Percentiles rank a stretch among this genome's conserved stretches.
Evolutionary conservation across 2,797 vertebrate species (phyloP).

Genomic region (Amphiprion clarkii): DNA sequence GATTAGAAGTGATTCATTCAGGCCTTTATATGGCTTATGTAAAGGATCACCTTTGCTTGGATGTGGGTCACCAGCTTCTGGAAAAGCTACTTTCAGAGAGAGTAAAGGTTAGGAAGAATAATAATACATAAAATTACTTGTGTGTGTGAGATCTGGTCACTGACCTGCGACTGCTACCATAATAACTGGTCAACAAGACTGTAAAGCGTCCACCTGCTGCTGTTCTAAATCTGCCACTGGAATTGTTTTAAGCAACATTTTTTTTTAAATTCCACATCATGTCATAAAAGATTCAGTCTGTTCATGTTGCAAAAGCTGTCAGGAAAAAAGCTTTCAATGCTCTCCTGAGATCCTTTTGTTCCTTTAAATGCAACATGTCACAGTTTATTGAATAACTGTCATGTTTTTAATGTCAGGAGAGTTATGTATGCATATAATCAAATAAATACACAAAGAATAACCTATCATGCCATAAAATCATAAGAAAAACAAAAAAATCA

Average conservation of each 20-base stretch:
- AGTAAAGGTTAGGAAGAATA: slow-evolving; percentile 3
- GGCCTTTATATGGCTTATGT: slow-evolving; percentile 55
- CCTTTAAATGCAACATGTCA: not conserved
- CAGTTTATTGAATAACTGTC: not conserved
- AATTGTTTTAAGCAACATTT: not conserved
- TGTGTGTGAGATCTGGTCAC: not conserved
- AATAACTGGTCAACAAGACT: not conserved
- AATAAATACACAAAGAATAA: not conserved
- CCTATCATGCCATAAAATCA: no score
- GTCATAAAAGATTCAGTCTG: not conserved
- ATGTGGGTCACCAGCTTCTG: slow-evolving; percentile 50
- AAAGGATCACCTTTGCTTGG: slow-evolving; percentile 45
- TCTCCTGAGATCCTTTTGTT: not conserved
- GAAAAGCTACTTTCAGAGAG: not conserved
- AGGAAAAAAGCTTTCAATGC: not conserved
- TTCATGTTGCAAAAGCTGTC: not conserved
- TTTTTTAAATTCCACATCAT: not conserved
- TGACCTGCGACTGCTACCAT: not conserved
- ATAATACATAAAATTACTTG: not conserved
- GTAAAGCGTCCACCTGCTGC: slow-evolving; percentile 14
- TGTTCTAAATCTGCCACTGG: not conserved
- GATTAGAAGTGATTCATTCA: slow-evolving; percentile 64
- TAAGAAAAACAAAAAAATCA: not conserved
- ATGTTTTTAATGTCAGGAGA: not conserved
- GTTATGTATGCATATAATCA: not conserved